These are phyloP conservation scores for Eupithecia subfuscata DNA, from an alignment of 2,888 invertebrate species.

Conservation along the genomic window DNA sequence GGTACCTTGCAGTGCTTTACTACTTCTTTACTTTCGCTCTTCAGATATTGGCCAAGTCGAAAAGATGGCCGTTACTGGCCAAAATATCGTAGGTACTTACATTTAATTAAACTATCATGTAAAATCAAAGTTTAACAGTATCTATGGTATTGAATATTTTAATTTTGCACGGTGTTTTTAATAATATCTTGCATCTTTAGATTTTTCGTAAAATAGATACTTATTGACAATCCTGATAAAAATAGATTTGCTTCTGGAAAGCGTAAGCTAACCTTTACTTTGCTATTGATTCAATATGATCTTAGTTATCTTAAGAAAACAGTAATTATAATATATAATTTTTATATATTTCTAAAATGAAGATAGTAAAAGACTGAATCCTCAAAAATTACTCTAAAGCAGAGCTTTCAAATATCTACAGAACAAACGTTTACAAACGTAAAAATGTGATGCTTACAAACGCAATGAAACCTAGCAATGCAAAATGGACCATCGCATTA, in stretches of 20 bases:
- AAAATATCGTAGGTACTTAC: no score
- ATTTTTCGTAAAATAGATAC: background rate
- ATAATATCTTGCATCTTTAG: background rate
- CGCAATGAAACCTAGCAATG: background rate
- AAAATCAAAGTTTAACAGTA: no score
- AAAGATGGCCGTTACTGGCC: no score
- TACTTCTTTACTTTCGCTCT: conserved; percentile 26
- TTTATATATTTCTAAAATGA: background rate
- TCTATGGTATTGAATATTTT: no score
- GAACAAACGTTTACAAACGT: background rate
- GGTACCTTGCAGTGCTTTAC: conserved; percentile 47
- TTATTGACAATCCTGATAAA: no score
- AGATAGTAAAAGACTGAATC: background rate
- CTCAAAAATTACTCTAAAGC: background rate
- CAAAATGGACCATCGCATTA: background rate
- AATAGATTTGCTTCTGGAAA: no score
- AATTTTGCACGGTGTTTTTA: no score
- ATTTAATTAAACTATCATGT: no score
- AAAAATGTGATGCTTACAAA: background rate
- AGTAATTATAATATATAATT: no score
- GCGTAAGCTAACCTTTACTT: background rate
- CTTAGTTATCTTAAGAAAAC: background rate
- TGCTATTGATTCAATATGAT: background rate
- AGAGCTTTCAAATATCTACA: background rate
- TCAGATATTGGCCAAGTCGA: background rate